Conservation (phyloP, 2,113 vertebrate genomes). For the Romanogobio albipinnatus region DNA sequence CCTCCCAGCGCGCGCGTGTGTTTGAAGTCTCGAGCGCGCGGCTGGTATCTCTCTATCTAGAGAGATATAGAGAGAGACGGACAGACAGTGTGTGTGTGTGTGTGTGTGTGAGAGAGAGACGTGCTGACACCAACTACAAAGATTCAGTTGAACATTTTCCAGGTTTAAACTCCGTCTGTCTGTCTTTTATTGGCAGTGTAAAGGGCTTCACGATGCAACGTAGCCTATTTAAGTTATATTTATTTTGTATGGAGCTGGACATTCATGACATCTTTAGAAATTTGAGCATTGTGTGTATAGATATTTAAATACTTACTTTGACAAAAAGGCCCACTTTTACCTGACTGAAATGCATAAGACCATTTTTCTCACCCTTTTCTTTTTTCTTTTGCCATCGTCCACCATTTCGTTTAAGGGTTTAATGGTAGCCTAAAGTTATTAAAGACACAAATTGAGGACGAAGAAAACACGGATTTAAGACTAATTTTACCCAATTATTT, state of each 20-base stretch:
- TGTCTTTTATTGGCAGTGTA: background rate
- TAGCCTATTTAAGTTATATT: no score
- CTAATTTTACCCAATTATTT: background rate
- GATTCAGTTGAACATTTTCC: background rate
- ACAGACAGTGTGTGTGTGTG: background rate
- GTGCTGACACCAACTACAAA: conserved; percentile 18
- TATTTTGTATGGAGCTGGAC: background rate
- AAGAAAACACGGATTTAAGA: background rate
- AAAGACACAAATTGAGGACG: background rate
- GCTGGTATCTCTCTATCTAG: background rate
- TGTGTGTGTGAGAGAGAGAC: background rate
- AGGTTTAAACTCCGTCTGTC: conserved; percentile 21
- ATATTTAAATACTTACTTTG: background rate
- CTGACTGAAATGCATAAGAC: background rate
- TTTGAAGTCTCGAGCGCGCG: conserved; percentile 15
- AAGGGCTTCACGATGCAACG: background rate
- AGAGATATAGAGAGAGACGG: conserved; percentile 1
- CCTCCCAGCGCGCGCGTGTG: background rate
- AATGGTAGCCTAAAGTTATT: background rate
- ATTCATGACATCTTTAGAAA: background rate
- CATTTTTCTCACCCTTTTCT: background rate
- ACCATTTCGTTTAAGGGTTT: no score
- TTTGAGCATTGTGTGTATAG: background rate
- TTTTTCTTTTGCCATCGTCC: background rate
- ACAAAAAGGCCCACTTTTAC: background rate